A percentile compares a stretch with the other conserved stretches of the same genome.
phyloP scores from a whole-genome alignment of 2,113 vertebrate species.

The Triplophysa rosa region DNA sequence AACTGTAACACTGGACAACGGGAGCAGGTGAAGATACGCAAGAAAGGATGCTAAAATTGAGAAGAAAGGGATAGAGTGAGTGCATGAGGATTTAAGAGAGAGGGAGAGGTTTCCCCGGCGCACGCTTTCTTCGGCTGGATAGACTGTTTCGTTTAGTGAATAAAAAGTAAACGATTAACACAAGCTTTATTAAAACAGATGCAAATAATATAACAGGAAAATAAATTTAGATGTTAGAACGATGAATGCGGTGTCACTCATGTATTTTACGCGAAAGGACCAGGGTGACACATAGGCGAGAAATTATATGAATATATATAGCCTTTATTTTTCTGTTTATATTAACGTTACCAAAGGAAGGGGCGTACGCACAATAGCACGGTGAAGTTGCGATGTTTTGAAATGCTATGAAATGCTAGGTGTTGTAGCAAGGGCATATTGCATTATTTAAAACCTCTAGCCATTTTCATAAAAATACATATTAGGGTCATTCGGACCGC shows the following conservation, averaged over 20 bases:
- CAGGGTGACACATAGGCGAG: neutral
- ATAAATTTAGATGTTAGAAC: neutral
- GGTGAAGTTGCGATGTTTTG: neutral
- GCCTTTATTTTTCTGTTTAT: neutral
- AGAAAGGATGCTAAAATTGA: conserved; percentile 29
- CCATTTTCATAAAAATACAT: neutral
- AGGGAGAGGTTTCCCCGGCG: conserved; percentile 19
- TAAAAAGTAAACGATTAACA: conserved; percentile 16
- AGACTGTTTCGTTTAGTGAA: conserved; percentile 21
- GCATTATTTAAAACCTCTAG: conserved; percentile 19
- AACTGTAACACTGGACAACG: conserved; percentile 15
- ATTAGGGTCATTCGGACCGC: neutral
- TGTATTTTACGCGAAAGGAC: neutral
- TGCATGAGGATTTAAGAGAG: neutral
- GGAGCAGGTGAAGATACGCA: conserved; percentile 23
- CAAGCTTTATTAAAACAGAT: conserved; percentile 16
- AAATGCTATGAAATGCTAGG: neutral
- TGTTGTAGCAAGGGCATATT: conserved; percentile 10
- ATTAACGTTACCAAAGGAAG: neutral
- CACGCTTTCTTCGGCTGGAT: conserved; percentile 11
- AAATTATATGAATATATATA: neutral
- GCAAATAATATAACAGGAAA: neutral
- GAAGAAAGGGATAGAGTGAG: conserved; percentile 42
- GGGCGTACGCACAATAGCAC: neutral
- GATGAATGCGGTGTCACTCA: neutral